A percentile compares a stretch with the other conserved stretches of the same genome.
These are phyloP conservation scores for Antechinus flavipes DNA, from an alignment of 2,113 vertebrate genomes.

Conservation along the genomic window DNA sequence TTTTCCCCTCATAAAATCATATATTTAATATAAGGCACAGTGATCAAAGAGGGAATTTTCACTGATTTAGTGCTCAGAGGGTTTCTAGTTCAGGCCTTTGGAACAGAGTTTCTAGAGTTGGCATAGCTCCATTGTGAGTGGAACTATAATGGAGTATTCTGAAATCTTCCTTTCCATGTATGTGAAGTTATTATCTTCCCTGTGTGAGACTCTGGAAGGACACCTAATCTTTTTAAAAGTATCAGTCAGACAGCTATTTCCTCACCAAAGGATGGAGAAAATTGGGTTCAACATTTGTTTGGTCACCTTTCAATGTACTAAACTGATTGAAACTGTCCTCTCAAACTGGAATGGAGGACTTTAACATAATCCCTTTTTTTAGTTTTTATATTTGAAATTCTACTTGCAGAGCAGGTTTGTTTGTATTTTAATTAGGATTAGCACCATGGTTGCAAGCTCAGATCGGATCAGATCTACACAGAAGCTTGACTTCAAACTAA, in stretches of 20 bases:
- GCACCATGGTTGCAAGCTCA: conserved; percentile 8
- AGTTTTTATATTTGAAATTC: conserved; percentile 36
- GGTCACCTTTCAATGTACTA: conserved; percentile 4
- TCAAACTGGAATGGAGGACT: conserved; percentile 13
- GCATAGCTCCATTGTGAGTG: background rate
- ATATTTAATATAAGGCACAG: background rate
- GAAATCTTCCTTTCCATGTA: conserved; percentile 4
- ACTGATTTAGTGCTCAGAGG: background rate
- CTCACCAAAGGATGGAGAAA: conserved; percentile 2
- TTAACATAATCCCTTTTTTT: conserved; percentile 11
- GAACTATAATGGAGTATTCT: background rate
- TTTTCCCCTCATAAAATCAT: background rate
- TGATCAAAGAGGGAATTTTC: background rate
- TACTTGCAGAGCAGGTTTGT: background rate
- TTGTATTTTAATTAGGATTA: conserved; percentile 36
- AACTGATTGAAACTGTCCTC: conserved; percentile 33
- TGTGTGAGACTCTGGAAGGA: conserved; percentile 16
- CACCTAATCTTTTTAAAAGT: conserved; percentile 32
- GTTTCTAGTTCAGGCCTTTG: background rate
- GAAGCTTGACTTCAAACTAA: conserved; percentile 37
- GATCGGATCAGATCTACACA: conserved; percentile 7
- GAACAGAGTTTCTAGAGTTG: conserved; percentile 13
- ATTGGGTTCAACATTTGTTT: conserved; percentile 37
- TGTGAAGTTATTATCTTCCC: conserved; percentile 7
- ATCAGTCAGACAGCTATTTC: conserved; percentile 35